Conservation (phyloP, 1,140 invertebrate species). For the Heliconius himera region DNA sequence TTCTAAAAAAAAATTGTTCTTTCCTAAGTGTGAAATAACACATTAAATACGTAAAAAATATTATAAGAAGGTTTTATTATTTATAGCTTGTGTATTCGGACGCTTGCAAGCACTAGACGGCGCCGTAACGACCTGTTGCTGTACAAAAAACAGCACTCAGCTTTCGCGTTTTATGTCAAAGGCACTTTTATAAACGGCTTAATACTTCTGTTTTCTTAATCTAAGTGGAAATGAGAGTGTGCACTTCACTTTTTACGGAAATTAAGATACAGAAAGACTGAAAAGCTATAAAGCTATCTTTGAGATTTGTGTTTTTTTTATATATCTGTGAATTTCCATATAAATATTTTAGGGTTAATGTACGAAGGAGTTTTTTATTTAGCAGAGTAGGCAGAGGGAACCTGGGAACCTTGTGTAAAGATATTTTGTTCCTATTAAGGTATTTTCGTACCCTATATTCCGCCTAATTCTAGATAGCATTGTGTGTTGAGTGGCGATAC, state of each 20-base stretch:
- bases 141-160: conserved; percentile 6
- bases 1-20: no score
- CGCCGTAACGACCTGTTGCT: conserved; percentile 12
- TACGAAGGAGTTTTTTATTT: no score
- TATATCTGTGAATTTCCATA: no score
- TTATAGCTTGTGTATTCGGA: neutral
- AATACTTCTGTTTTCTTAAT: conserved; percentile 15
- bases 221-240: neutral
- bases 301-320: neutral
- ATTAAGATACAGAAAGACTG: neutral
- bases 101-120: neutral
- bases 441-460: no score
- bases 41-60: no score
- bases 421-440: no score
- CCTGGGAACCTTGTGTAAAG: no score
- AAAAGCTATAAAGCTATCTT: neutral
- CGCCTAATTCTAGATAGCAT: no score
- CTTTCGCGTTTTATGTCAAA: conserved; percentile 5
- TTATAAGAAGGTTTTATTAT: neutral
- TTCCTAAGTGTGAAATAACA: no score
- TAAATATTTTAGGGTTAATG: no score
- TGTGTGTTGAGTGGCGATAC: no score
- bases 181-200: conserved; percentile 13
- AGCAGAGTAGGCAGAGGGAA: no score
- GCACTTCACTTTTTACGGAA: conserved; percentile 2